Evolutionary conservation across 1,140 invertebrate genomes (phyloP), one percentile per base, ranked within the genome.

Genomic region (Metaphire vulgaris): DNA sequence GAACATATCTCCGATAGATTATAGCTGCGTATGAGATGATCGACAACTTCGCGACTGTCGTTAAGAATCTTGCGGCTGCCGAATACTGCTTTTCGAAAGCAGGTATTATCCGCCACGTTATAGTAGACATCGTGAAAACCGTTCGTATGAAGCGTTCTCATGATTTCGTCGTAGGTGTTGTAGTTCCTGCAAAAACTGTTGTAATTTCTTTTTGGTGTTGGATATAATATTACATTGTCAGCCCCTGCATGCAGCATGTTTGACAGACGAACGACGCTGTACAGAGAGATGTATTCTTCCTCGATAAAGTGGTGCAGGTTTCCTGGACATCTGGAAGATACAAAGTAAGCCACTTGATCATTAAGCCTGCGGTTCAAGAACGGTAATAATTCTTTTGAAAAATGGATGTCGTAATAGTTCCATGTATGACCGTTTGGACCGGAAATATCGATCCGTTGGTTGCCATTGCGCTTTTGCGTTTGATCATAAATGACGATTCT

Each of bases 231-330:
- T 1, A 26, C 6, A 66, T 74, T 74, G 1, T 33, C 14, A 6
- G n/a, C 2, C 2, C 31, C 33, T 56, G 33, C 15, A 16, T 33
- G 33, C 16, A 74, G 72, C 21, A 33, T 28, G 30, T 66, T 66
- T 2, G 72, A 14, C 12, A 64, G n/a, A 2, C 26, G 15, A n/a
- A 74, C 29, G 34, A 66, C 21, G 15, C 28, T 32, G 26, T 64
- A 64, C 6, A 74, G 72, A 2, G 56, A 14, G 12, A 26, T n/a
- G 72, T 34, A 74, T 28, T 74, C 72, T 14, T 74, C 72, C 2
- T 64, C 14, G 21, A n/a, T 16, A 41, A 74, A 74, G 72, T 74
- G 72, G 41, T 74, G 72, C 6, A 74, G 56, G 29, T 74, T 74
- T 14, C 72, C 72, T 15, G 72, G 72, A 66, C 72, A 74, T n/a